phyloP scores from a whole-genome alignment of 2,888 invertebrate species.

The Orthosia gothica region DNA sequence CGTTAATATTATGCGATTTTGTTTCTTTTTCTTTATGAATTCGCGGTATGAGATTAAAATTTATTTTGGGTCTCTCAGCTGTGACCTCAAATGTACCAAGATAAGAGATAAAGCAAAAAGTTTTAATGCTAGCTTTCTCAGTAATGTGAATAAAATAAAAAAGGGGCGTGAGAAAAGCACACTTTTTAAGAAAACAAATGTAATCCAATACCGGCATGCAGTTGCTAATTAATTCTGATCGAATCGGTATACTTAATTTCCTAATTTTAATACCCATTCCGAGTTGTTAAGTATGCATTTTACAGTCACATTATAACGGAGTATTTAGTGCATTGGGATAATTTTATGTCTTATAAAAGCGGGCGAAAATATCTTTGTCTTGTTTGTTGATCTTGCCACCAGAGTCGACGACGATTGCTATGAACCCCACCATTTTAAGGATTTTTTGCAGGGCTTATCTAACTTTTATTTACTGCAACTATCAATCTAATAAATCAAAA shows the following conservation, averaged over 20 bases:
- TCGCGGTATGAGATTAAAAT: conserved; percentile 81
- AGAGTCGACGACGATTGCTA: not conserved
- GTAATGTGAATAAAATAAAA: conserved; percentile 74
- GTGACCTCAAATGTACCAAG: conserved; percentile 77
- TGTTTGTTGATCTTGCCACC: not conserved
- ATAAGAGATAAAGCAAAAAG: conserved; percentile 75
- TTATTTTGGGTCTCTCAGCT: conserved; percentile 74
- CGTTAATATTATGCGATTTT: conserved; percentile 55
- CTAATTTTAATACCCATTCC: conserved; percentile 71
- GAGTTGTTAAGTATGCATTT: conserved; percentile 57
- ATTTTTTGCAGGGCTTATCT: not conserved
- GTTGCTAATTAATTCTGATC: conserved; percentile 75
- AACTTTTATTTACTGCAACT: too few relatives aligned
- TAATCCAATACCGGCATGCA: conserved; percentile 72
- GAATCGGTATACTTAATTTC: conserved; percentile 71
- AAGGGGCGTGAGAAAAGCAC: conserved; percentile 77
- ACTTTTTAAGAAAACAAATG: conserved; percentile 71
- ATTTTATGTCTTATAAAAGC: conserved; percentile 31
- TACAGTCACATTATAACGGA: conserved; percentile 50
- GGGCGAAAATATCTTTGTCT: conserved; percentile 3
- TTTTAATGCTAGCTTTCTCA: conserved; percentile 78
- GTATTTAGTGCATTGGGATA: conserved; percentile 61
- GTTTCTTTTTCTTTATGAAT: conserved; percentile 75
- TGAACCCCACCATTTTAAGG: too few relatives aligned
- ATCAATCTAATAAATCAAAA: not conserved